phyloP scores from a whole-genome alignment of 2,113 vertebrate species.

The Eurypyga helias region DNA sequence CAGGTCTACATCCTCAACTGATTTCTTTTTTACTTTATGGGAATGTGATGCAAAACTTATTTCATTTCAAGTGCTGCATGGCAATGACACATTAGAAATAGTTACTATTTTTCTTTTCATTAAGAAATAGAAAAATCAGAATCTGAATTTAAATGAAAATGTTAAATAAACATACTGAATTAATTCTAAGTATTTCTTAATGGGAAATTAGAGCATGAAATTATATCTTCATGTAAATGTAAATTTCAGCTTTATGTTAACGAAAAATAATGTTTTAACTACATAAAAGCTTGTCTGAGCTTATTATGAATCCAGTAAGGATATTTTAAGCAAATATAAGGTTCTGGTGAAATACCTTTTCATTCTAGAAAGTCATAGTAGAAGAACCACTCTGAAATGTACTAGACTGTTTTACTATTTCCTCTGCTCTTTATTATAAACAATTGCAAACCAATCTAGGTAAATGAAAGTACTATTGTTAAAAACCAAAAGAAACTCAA shows the following conservation, averaged over 20 bases:
- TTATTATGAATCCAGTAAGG: background rate
- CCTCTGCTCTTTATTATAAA: background rate
- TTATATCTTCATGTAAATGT: constrained; percentile 2
- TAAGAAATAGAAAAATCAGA: constrained; percentile 12
- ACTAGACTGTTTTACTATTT: background rate
- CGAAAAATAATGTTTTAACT: background rate
- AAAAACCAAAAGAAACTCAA: background rate
- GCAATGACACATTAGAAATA: background rate
- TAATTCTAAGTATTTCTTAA: constrained; percentile 13
- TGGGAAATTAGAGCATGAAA: constrained; percentile 18
- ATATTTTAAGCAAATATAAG: background rate
- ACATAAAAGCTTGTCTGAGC: background rate
- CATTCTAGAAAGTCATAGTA: background rate
- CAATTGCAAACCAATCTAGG: background rate
- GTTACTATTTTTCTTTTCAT: background rate
- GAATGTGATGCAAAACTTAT: background rate
- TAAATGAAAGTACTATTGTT: background rate
- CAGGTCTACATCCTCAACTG: background rate
- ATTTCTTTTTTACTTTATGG: background rate
- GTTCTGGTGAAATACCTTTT: background rate
- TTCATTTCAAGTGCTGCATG: background rate
- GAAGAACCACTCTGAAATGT: background rate
- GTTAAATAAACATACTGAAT: background rate
- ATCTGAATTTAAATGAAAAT: constrained; percentile 5
- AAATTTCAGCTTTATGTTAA: constrained; percentile 13